Conservation (phyloP, 2,888 invertebrate species). For the Nineta flava region DNA sequence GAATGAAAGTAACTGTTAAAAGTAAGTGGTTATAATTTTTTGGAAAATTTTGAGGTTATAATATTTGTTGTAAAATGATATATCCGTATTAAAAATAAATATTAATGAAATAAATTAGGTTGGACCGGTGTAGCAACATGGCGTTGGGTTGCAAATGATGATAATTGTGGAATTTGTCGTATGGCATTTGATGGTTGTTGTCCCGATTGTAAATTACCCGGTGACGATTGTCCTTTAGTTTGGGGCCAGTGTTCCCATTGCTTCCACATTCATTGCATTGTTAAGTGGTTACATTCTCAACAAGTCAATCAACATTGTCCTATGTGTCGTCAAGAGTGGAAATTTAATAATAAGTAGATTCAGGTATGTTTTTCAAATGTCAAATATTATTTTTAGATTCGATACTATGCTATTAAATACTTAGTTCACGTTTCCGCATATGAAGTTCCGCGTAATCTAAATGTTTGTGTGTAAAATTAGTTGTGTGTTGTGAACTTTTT, state of each 20-base stretch:
- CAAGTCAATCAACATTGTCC: conserved; percentile 75
- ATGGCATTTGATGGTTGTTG: conserved; percentile 98
- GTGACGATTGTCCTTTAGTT: conserved; percentile 94
- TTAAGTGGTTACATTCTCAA: conserved; percentile 96
- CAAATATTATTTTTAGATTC: neutral
- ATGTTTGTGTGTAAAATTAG: neutral
- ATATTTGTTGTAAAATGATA: no score
- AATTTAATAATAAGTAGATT: conserved; percentile 67
- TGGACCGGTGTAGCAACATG: conserved; percentile 96
- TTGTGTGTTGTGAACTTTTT: no score
- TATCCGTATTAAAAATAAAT: neutral
- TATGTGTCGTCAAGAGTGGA: conserved; percentile 99
- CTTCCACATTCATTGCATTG: conserved; percentile 99
- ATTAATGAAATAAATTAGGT: conserved; percentile 29
- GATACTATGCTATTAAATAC: neutral
- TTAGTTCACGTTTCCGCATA: neutral
- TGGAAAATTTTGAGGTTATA: no score
- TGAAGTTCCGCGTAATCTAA: neutral
- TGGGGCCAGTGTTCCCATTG: conserved; percentile 99
- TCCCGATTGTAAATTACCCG: conserved; percentile 92
- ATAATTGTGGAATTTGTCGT: conserved; percentile 97
- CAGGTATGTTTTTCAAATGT: conserved; percentile 6
- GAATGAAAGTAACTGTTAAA: conserved; percentile 47
- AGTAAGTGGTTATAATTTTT: conserved; percentile 27
- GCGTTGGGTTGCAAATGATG: conserved; percentile 99